Evolutionary conservation across 2,888 invertebrate species (phyloP), one percentile per base, ranked within the genome.

Genomic region (Gymnocheta viridis): DNA sequence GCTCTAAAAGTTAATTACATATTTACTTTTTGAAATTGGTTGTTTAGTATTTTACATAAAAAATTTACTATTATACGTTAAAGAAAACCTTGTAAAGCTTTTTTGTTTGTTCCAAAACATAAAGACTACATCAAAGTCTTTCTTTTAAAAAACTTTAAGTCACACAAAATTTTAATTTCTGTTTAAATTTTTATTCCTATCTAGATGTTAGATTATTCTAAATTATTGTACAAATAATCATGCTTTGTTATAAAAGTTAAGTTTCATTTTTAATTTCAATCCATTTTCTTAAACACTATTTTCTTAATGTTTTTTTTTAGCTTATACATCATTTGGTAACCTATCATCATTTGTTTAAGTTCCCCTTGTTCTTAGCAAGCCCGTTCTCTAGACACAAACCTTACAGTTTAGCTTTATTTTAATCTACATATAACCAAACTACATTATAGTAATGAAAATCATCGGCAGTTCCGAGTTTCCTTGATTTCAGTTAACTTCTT

Each of bases 291-390:
- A 60, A 86, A 82, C 69, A 82, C 69, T 73, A 79, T 1, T 56
- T 67, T 78, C 56, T 74, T 62, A n/a, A 66, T 41, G n/a, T 69
- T 58, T 86, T 69, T 73, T 91, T 91, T 87, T 91, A 91, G 91
- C 91, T 88, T 91, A 90, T 89, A 91, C 91, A 88, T 88, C 90
- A 88, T 89, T 89, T 86, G 91, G 91, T 89, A 88, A 90, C 88
- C 89, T 89, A 88, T 87, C 90, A 87, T 89, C 89, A 88, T 79
- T 14, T 66, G 69, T 74, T 81, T 74, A 69, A 69, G 44, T 69
- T 76, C 54, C 10, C 29, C 38, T 44, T 62, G 47, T 38, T 49
- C 56, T n/a, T 47, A 17, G 14, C 38, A 14, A 29, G n/a, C 56
- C 29, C 49, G 49, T 77, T 49, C 6, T 22, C 35, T 49, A 66